A percentile compares a stretch with the other conserved stretches of the same genome.
Conservation (phyloP, 2,113 vertebrate genomes). For the Chloropsis hardwickii region DNA sequence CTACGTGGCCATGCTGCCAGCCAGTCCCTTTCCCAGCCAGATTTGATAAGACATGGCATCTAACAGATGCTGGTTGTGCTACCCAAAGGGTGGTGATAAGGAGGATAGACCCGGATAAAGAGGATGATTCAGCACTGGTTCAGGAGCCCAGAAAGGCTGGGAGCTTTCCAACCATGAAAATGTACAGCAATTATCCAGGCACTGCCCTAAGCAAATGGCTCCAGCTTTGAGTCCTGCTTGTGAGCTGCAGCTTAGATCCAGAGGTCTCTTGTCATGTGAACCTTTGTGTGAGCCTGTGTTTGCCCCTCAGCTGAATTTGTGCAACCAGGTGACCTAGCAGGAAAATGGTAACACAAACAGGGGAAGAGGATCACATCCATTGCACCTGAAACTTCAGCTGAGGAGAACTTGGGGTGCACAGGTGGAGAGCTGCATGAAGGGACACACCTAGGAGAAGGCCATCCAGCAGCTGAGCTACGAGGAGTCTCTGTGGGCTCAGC, state of each 20-base stretch:
- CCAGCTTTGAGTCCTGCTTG: background rate
- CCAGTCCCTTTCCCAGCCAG: background rate
- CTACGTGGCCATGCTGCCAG: background rate
- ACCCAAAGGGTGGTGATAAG: background rate
- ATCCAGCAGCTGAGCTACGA: fast-evolving
- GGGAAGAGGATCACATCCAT: background rate
- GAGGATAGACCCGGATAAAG: background rate
- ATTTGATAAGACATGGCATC: background rate
- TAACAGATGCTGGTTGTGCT: background rate
- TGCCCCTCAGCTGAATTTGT: background rate
- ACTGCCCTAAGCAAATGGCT: background rate
- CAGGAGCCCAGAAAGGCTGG: background rate
- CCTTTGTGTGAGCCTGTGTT: background rate
- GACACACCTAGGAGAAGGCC: background rate
- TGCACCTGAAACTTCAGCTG: background rate
- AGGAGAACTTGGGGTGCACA: background rate
- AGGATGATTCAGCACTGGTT: background rate
- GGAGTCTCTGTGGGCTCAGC: background rate
- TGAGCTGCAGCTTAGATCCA: background rate
- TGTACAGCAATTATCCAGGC: background rate
- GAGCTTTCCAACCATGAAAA: background rate
- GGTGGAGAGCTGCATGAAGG: fast-evolving
- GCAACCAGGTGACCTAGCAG: background rate
- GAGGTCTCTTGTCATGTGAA: background rate
- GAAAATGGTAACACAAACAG: background rate